Evolutionary conservation across 2,113 vertebrate genomes (phyloP).

Genomic region (Gambusia affinis): DNA sequence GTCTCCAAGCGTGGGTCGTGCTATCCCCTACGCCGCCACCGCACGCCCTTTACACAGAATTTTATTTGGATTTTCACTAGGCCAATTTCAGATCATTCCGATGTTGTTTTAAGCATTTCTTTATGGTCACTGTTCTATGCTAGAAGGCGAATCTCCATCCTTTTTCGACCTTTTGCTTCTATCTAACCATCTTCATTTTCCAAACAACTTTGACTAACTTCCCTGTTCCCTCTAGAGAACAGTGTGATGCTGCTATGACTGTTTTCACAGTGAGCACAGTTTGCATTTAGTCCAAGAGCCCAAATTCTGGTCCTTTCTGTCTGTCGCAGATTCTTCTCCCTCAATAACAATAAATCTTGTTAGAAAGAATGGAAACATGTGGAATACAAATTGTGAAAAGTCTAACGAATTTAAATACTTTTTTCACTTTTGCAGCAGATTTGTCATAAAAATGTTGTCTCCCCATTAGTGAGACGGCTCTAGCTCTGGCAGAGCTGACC

Average conservation of each 20-base stretch:
- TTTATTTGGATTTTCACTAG: background rate
- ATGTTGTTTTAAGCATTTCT: background rate
- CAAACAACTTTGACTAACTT: background rate
- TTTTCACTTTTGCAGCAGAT: conserved; percentile 7
- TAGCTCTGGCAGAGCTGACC: conserved; percentile 20
- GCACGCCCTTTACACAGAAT: too few species aligned
- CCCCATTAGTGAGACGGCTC: conserved; percentile 46
- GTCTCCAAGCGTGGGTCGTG: too few species aligned
- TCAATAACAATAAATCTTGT: background rate
- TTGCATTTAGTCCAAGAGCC: too few species aligned
- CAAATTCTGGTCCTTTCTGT: too few species aligned
- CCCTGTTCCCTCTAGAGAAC: background rate
- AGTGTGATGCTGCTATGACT: background rate
- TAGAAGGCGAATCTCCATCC: background rate
- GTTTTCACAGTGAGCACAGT: too few species aligned
- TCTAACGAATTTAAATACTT: background rate
- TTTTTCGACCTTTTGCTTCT: background rate
- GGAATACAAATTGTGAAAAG: background rate
- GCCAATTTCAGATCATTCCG: background rate
- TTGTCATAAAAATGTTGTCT: conserved; percentile 5
- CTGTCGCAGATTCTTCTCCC: too few species aligned
- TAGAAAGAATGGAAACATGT: background rate
- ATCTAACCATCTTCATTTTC: background rate
- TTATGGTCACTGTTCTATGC: background rate
- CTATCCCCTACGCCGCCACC: too few species aligned